Evolutionary conservation across 2,888 invertebrate species (phyloP).

Genomic region (Clistopyga incitator): DNA sequence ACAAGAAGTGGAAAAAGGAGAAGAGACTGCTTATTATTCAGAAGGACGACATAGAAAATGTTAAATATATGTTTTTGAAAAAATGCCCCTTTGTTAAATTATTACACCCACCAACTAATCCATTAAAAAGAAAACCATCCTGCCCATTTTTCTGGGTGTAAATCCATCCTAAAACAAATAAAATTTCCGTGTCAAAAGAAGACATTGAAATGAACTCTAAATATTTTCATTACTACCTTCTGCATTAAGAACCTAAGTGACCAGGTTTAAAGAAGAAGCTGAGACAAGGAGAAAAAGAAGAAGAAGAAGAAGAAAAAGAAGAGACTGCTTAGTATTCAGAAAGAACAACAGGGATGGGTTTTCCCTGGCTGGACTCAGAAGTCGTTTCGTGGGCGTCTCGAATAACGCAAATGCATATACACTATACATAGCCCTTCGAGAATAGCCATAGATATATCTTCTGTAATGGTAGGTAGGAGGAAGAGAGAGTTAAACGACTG

Average conservation of each 20-base stretch:
- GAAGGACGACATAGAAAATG: no score
- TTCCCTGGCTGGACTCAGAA: conserved; percentile 18
- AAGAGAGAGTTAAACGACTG: conserved; percentile 22
- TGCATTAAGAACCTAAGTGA: background rate
- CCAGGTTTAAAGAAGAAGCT: background rate
- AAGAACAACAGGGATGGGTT: conserved; percentile 23
- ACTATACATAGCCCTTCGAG: conserved; percentile 13
- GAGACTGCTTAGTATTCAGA: conserved; percentile 56
- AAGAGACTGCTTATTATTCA: no score
- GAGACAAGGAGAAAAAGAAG: background rate
- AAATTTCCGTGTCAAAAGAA: conserved; percentile 6
- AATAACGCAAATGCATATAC: conserved; percentile 39
- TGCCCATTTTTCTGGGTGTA: background rate
- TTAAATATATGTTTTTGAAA: no score
- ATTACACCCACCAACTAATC: no score
- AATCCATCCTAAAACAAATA: background rate
- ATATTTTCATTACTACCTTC: conserved; percentile 10
- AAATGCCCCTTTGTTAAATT: no score
- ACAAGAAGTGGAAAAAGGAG: no score
- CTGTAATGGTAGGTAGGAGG: background rate
- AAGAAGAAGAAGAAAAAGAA: conserved; percentile 4
- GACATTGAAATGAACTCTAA: conserved; percentile 34
- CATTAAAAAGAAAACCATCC: background rate
- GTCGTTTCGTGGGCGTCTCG: conserved; percentile 46
- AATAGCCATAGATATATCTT: background rate